A percentile compares a stretch with the other conserved stretches of the same genome.
These are phyloP conservation scores for Paragorgia papillata DNA, from an alignment of 92 coral and sea anemone genomes.

Conservation along the genomic window DNA sequence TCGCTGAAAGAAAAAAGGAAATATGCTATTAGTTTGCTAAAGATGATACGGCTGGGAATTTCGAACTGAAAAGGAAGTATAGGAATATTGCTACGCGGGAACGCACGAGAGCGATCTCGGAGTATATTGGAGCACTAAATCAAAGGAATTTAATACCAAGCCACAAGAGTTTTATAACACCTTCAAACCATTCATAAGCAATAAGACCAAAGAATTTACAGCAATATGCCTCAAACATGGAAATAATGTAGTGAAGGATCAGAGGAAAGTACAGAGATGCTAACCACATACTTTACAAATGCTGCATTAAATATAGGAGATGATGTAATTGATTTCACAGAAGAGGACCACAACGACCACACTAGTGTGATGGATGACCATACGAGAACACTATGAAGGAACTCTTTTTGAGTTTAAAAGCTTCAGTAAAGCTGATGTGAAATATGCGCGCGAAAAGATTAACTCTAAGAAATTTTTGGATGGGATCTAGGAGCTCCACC, in stretches of 20 bases:
- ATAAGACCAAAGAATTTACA: conserved; percentile 32
- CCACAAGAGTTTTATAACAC: conserved; percentile 47
- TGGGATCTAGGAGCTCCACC: conserved; percentile 55
- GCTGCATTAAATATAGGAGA: conserved; percentile 56
- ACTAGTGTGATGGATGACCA: conserved; percentile 47
- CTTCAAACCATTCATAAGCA: conserved; percentile 56
- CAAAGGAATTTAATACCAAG: conserved; percentile 53
- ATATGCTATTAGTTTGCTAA: conserved; percentile 53
- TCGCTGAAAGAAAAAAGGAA: conserved; percentile 65
- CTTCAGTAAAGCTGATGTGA: conserved; percentile 51
- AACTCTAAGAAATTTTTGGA: conserved; percentile 52
- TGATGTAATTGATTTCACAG: conserved; percentile 43
- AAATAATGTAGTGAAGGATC: conserved; percentile 46
- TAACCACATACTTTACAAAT: conserved; percentile 42
- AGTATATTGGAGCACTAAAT: conserved; percentile 53
- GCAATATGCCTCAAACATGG: conserved; percentile 43
- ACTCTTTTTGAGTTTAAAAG: conserved; percentile 40
- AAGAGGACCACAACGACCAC: conserved; percentile 43
- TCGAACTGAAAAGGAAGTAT: conserved; percentile 58
- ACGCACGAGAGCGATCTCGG: conserved; percentile 53
- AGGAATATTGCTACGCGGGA: conserved; percentile 59
- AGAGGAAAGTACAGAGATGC: conserved; percentile 44
- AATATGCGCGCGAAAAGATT: conserved; percentile 41
- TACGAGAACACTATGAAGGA: neutral
- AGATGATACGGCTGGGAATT: conserved; percentile 53